Percentiles rank a stretch among this genome's conserved stretches.
Evolutionary conservation across 2,113 vertebrate genomes (phyloP).

Genomic region (Nesogale talazaci): DNA sequence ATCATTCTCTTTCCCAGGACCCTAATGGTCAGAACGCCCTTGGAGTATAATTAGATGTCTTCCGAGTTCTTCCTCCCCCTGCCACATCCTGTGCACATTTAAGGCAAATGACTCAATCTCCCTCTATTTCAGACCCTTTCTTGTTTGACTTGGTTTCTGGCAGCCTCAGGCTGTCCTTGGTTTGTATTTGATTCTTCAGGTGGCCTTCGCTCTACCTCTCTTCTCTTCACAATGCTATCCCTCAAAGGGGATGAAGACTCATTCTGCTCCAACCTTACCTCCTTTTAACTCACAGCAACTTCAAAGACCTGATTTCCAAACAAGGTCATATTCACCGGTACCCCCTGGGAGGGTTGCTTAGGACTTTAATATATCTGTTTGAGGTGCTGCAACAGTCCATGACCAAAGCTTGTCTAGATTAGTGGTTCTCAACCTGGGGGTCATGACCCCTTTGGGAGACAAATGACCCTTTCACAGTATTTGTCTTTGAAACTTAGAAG

Average conservation of each 20-base stretch:
- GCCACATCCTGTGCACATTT: neutral
- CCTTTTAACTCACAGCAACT: neutral
- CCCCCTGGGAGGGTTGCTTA: neutral
- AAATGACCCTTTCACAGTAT: no score
- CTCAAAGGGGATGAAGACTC: no score
- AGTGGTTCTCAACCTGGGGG: neutral
- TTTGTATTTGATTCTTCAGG: neutral
- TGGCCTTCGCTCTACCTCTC: neutral
- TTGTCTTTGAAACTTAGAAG: no score
- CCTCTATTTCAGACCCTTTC: neutral
- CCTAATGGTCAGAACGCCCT: neutral
- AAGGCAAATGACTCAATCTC: conserved; percentile 24
- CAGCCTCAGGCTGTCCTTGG: neutral
- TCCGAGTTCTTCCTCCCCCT: neutral
- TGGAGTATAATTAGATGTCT: neutral
- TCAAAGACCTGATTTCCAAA: neutral
- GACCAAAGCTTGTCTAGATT: neutral
- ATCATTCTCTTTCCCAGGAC: conserved; percentile 19
- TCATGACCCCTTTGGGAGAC: no score
- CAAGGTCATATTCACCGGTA: neutral
- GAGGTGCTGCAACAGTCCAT: neutral
- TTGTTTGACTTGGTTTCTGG: neutral
- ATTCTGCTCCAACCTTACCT: no score
- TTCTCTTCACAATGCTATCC: no score
- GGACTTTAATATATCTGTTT: neutral